These are phyloP conservation scores for Premnoplex brunnescens DNA, from an alignment of 2,797 vertebrate species.

Conservation along the genomic window DNA sequence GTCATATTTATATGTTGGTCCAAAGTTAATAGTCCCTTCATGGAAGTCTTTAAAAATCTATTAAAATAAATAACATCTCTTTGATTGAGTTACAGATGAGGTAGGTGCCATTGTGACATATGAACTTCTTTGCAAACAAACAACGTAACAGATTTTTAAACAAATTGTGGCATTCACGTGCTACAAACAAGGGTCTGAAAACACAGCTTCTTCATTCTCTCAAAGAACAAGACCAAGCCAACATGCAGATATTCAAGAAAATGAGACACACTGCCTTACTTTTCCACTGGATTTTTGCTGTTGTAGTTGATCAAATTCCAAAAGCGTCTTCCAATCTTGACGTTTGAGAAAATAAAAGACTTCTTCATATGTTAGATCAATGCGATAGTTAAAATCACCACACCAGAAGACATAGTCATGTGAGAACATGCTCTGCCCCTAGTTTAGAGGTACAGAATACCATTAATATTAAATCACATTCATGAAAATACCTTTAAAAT, in stretches of 20 bases:
- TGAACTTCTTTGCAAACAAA: background rate
- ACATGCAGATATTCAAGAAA: background rate
- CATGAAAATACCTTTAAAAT: background rate
- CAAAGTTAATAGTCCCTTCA: conserved; percentile 82
- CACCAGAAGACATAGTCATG: conserved; percentile 86
- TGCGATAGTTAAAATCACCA: conserved; percentile 83
- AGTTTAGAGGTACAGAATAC: background rate
- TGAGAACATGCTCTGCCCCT: conserved; percentile 80
- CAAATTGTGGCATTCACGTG: background rate
- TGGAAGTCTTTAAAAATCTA: conserved; percentile 85
- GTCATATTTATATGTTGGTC: conserved; percentile 83
- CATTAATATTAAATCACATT: background rate
- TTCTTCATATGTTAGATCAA: conserved; percentile 80
- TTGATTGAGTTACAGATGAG: background rate
- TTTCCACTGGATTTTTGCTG: conserved; percentile 81
- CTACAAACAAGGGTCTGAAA: background rate
- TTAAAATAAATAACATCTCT: background rate
- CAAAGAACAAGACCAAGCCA: background rate
- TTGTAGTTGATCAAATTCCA: conserved; percentile 81
- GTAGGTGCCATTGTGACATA: background rate
- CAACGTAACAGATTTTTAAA: background rate
- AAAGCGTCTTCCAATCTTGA: conserved; percentile 80
- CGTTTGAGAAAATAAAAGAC: conserved; percentile 82
- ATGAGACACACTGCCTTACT: conserved; percentile 58
- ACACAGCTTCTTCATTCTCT: background rate